These are phyloP conservation scores for Neuroscelio doddi DNA, from an alignment of 2,888 invertebrate species.

Conservation along the genomic window DNA sequence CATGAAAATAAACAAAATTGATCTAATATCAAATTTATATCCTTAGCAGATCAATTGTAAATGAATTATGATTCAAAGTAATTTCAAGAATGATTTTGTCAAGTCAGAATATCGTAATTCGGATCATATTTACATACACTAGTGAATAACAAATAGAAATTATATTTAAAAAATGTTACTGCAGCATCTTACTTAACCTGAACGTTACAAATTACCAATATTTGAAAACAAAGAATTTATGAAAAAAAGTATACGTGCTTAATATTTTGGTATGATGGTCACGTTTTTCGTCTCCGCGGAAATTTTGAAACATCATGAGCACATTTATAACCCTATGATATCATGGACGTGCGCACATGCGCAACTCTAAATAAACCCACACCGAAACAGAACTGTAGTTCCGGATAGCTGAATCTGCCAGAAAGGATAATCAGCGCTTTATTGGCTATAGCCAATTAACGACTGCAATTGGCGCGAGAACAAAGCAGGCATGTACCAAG, in stretches of 20 bases:
- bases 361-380: constrained; percentile 1
- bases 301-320: constrained; percentile 6
- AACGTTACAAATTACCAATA: neutral
- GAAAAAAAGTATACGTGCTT: constrained; percentile 21
- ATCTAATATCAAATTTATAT: too few species aligned
- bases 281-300: constrained; percentile 12
- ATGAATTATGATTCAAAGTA: too few species aligned
- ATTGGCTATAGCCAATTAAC: constrained; percentile 67
- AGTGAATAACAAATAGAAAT: too few species aligned
- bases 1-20: too few species aligned
- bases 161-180: too few species aligned
- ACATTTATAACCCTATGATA: constrained; percentile 8
- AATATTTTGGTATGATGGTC: constrained; percentile 10
- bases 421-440: constrained; percentile 66
- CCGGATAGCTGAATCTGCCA: constrained; percentile 47
- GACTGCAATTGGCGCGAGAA: constrained; percentile 64
- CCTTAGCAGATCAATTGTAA: too few species aligned
- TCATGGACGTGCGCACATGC: too few species aligned
- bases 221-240: neutral
- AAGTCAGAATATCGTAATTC: too few species aligned
- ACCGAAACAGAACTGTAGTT: constrained; percentile 4
- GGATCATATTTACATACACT: too few species aligned
- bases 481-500: constrained; percentile 57
- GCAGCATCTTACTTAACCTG: too few species aligned
- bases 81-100: too few species aligned